Evolutionary conservation across 2,113 vertebrate species (phyloP).

Genomic region (Lasiurus cinereus): DNA sequence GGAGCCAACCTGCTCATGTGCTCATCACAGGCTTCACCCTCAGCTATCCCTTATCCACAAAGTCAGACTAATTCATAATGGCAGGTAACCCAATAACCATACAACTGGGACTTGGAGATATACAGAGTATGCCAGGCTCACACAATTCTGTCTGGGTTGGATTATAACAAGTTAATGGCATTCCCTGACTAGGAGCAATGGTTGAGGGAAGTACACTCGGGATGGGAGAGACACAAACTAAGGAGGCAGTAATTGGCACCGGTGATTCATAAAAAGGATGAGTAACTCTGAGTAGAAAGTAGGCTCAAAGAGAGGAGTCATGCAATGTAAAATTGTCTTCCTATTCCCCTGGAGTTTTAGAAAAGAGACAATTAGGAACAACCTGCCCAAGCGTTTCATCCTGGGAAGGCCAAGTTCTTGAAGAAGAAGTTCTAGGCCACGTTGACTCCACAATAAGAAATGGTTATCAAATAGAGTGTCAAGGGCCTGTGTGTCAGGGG

Average conservation of each 20-base stretch:
- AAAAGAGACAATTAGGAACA: not conserved
- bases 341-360: not conserved
- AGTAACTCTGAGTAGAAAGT: constrained; percentile 9
- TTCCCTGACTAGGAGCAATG: constrained; percentile 21
- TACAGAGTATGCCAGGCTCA: not conserved
- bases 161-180: constrained; percentile 20
- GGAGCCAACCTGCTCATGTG: not conserved
- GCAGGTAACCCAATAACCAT: not conserved
- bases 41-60: not conserved
- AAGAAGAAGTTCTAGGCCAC: not conserved
- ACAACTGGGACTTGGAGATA: not conserved
- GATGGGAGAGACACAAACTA: constrained; percentile 8
- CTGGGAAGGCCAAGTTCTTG: not conserved
- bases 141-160: constrained; percentile 39
- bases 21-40: not conserved
- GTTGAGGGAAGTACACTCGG: not conserved
- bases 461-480: not conserved
- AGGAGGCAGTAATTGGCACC: not conserved
- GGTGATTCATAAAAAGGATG: constrained; percentile 31
- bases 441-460: not conserved
- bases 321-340: not conserved
- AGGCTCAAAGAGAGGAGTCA: not conserved
- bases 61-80: not conserved
- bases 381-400: not conserved
- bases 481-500: not conserved